A percentile compares a stretch with the other conserved stretches of the same genome.
Conservation (phyloP, 64 coral and sea anemone species). For the Pocillopora verrucosa region DNA sequence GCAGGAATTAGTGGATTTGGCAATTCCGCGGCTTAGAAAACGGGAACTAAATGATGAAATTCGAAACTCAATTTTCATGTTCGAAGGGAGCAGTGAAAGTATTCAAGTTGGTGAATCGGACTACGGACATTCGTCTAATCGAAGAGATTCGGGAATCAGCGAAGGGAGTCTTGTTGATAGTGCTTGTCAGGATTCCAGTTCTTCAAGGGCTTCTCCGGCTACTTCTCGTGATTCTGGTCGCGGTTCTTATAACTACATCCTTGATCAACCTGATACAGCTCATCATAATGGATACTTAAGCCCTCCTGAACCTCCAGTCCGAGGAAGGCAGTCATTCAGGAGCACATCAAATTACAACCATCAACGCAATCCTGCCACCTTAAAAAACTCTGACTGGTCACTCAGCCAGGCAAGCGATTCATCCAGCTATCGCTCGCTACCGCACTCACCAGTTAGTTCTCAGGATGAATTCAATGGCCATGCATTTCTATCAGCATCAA, state of each 20-base stretch:
- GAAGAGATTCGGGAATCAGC: conserved; percentile 94
- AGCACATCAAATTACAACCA: conserved; percentile 22
- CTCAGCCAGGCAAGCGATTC: conserved; percentile 33
- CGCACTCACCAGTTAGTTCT: conserved; percentile 59
- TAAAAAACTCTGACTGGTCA: conserved; percentile 56
- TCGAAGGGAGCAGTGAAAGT: conserved; percentile 79
- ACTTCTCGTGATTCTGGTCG: conserved; percentile 78
- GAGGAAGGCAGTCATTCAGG: conserved; percentile 1
- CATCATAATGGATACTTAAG: conserved; percentile 73
- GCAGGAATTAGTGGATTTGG: conserved; percentile 74
- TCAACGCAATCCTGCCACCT: not conserved
- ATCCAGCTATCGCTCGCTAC: conserved; percentile 45
- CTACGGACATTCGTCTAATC: conserved; percentile 34
- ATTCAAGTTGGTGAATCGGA: conserved; percentile 53
- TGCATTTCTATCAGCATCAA: conserved; percentile 65
- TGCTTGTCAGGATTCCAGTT: conserved; percentile 65
- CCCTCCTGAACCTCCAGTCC: conserved; percentile 27
- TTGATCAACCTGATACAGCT: conserved; percentile 53
- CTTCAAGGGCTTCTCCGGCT: conserved; percentile 43
- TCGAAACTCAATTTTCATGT: conserved; percentile 90
- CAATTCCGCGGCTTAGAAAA: conserved; percentile 84
- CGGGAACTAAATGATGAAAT: conserved; percentile 93
- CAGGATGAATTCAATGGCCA: conserved; percentile 52
- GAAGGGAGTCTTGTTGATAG: conserved; percentile 70
- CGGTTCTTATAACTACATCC: conserved; percentile 75